These are phyloP conservation scores for Triplophysa dalaica DNA, from an alignment of 2,113 vertebrate species.

Conservation along the genomic window DNA sequence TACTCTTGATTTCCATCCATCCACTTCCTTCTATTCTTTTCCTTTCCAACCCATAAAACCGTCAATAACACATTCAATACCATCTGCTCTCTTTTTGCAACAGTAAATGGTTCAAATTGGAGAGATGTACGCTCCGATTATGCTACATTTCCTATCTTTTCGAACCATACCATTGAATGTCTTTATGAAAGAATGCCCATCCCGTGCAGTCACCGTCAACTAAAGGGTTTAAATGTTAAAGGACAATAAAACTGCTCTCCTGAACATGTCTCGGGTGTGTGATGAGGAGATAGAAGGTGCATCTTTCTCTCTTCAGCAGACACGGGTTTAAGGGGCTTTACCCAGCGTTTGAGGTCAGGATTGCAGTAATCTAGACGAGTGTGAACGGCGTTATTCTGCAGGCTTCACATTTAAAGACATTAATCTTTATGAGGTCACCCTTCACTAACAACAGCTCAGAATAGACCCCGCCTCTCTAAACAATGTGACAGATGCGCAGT, in stretches of 20 bases:
- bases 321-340: slow-evolving; percentile 45
- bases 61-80: not conserved
- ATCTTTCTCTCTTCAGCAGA: not conserved
- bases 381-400: slow-evolving; percentile 20
- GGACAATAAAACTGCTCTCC: not conserved
- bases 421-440: slow-evolving; percentile 30
- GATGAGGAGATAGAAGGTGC: slow-evolving; percentile 9
- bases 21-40: not conserved
- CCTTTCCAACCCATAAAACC: slow-evolving; percentile 9
- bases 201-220: not conserved
- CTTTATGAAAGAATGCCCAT: not conserved
- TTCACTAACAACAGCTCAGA: slow-evolving; percentile 14
- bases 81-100: not conserved
- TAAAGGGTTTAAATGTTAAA: not conserved
- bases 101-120: not conserved
- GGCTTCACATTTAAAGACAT: slow-evolving; percentile 10
- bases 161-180: too few species aligned
- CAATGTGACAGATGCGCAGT: not conserved
- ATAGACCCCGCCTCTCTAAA: not conserved
- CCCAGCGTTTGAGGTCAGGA: slow-evolving; percentile 19
- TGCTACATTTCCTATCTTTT: too few species aligned
- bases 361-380: slow-evolving; percentile 35
- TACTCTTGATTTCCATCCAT: not conserved
- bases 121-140: too few species aligned
- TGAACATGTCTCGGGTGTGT: not conserved